These are phyloP conservation scores for Microcebus tavaratra DNA, from an alignment of 2,113 vertebrate genomes.

Conservation along the genomic window DNA sequence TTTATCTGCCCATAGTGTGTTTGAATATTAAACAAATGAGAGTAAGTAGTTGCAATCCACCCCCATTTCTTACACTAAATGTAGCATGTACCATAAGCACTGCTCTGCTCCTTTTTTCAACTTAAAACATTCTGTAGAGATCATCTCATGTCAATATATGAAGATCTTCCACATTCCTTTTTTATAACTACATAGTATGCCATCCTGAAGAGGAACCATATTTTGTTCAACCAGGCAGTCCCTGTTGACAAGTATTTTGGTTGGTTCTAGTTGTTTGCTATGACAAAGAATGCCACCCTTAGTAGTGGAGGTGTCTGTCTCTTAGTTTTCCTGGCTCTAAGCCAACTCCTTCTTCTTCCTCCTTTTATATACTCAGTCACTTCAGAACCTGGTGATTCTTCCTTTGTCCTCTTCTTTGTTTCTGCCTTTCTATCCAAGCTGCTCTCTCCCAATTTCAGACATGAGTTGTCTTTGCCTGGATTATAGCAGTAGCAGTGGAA, in stretches of 20 bases:
- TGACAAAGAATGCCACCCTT: background rate
- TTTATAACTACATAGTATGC: background rate
- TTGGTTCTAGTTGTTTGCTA: background rate
- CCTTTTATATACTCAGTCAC: background rate
- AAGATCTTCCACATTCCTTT: background rate
- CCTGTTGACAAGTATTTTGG: background rate
- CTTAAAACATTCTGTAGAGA: background rate
- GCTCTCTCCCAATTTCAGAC: background rate
- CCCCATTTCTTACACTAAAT: background rate
- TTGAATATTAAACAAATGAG: slow-evolving; percentile 28
- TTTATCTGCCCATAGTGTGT: background rate
- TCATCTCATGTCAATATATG: background rate
- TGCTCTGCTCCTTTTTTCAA: background rate
- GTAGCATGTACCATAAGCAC: background rate
- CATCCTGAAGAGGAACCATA: background rate
- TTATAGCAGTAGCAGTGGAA: background rate
- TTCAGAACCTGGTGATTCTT: background rate
- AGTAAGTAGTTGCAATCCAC: background rate
- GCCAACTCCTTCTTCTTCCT: background rate
- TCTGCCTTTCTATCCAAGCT: background rate
- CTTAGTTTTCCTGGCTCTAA: background rate
- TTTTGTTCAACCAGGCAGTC: background rate
- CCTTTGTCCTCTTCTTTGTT: slow-evolving; percentile 25
- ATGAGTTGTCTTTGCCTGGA: background rate
- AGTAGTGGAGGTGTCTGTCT: background rate